A percentile compares a stretch with the other conserved stretches of the same genome.
These are phyloP conservation scores for Sarcophaga carnaria DNA, from an alignment of 2,888 invertebrate species.

Conservation along the genomic window DNA sequence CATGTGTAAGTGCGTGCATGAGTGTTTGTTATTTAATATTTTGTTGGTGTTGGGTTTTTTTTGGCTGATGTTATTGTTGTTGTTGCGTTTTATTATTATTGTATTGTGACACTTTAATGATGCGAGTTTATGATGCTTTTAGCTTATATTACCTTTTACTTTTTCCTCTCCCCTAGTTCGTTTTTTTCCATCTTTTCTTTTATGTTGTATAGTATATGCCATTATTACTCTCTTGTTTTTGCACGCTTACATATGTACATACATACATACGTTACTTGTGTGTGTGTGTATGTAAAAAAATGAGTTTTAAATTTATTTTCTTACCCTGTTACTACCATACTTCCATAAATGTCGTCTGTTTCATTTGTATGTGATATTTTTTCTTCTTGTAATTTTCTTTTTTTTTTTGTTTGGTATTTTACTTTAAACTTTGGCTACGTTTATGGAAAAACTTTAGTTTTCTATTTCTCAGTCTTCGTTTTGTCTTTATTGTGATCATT, in stretches of 20 bases:
- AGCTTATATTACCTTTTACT: conserved; percentile 49
- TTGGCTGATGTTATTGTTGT: background rate
- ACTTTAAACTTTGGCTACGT: conserved; percentile 29
- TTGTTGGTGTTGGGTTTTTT: conserved; percentile 16
- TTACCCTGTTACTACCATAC: too few relatives aligned
- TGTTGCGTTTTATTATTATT: conserved; percentile 33
- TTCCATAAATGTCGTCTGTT: background rate
- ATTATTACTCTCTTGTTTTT: background rate
- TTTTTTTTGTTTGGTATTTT: conserved; percentile 15
- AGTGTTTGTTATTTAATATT: conserved; percentile 8
- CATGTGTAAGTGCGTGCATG: background rate
- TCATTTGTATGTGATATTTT: conserved; percentile 1
- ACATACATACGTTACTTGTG: too few relatives aligned
- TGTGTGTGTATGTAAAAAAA: too few relatives aligned
- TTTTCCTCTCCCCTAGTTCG: too few relatives aligned
- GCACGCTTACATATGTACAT: background rate
- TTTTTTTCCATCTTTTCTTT: background rate
- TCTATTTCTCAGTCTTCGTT: conserved; percentile 46
- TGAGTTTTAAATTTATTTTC: too few relatives aligned
- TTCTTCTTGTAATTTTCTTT: background rate
- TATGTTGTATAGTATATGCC: conserved; percentile 4
- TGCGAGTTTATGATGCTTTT: conserved; percentile 68
- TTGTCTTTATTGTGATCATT: background rate
- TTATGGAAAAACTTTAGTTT: conserved; percentile 4
- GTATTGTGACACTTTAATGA: conserved; percentile 68